phyloP scores from a whole-genome alignment of 2,888 invertebrate species.

The Thereva unica region DNA sequence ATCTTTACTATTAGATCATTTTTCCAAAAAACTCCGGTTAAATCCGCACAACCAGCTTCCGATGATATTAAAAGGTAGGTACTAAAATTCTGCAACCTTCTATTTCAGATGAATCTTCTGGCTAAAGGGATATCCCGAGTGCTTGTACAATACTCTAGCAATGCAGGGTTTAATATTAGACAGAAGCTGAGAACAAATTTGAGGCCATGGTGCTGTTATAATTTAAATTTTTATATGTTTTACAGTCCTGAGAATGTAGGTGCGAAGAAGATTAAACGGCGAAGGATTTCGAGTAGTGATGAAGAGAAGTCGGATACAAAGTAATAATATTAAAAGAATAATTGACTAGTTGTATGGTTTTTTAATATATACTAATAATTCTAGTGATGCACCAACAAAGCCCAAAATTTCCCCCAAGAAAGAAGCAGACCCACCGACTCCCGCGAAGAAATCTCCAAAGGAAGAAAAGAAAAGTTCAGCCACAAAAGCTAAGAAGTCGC shows the following conservation, averaged over 20 bases:
- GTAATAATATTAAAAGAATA: neutral
- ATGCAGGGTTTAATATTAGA: neutral
- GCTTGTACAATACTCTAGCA: too few species aligned
- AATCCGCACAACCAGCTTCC: too few species aligned
- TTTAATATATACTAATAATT: neutral
- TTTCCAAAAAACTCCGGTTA: too few species aligned
- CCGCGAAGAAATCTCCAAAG: neutral
- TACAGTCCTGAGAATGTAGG: conserved; percentile 39
- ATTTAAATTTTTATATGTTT: conserved; percentile 46
- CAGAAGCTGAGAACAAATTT: conserved; percentile 30
- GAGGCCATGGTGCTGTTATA: conserved; percentile 44
- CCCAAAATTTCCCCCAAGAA: neutral
- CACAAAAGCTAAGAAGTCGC: conserved; percentile 5
- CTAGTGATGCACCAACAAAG: neutral
- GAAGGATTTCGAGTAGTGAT: conserved; percentile 52
- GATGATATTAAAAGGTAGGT: too few species aligned
- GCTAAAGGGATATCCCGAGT: too few species aligned
- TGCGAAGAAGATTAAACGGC: conserved; percentile 43
- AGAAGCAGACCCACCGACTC: neutral
- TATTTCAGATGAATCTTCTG: too few species aligned
- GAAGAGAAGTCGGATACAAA: conserved; percentile 47
- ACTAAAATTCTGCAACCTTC: too few species aligned
- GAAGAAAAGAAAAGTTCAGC: too few species aligned
- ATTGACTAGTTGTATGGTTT: neutral
- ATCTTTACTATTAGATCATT: too few species aligned